Base-by-base conservation (phyloP, 2,797 vertebrate species). In the Oceanodroma leucorhoa region DNA sequence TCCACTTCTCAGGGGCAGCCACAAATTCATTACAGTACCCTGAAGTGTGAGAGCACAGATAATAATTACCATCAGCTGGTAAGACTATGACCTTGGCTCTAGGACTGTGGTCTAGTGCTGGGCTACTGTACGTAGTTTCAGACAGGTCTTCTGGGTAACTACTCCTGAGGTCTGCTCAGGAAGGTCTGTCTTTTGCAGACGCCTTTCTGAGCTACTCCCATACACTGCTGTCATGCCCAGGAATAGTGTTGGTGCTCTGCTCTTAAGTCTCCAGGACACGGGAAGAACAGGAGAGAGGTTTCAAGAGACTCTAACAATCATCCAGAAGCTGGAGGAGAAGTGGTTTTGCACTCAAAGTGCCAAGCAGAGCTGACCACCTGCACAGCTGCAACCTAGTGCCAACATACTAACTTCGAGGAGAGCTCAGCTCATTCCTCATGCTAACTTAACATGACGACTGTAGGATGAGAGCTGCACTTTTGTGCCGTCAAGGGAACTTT, bases 391-490 rank as follows among this genome's bases (percentile, higher is more conserved):
- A 45, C n/a, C n/a, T 20, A 21, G 9, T 11, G 38, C 17, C 23
- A 69, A 53, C 23, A n/a, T 6, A 30, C 10, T 3, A 43, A 67
- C 34, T 53, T 16, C 6, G 36, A 79, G 43, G 18, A 57, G 51
- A 70, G 16, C 17, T 32, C 40, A 20, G 48, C 43, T 69, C 27
- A 3, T 2, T 26, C 27, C n/a, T 51, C 3, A 0, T 19, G 27
- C 16, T 60, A 12, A 61, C 17, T 34, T 13, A 23, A 51, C 0
- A 0, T 27, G 55, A 48, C 0, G 1, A 10, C 29, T 23, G 53
- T 3, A 67, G 50, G 41, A 45, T 32, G 19, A 48, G 8, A 53
- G 43, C 21, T 43, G 81, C 36, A 16, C 40, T 78, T 81, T 7
- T 34, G 21, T 40, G 67, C 16, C 41, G 65, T 32, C n/a, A 20